A percentile compares a stretch with the other conserved stretches of the same genome.
Conservation (phyloP, 2,113 vertebrate genomes). For the Chionodraco myersi region DNA sequence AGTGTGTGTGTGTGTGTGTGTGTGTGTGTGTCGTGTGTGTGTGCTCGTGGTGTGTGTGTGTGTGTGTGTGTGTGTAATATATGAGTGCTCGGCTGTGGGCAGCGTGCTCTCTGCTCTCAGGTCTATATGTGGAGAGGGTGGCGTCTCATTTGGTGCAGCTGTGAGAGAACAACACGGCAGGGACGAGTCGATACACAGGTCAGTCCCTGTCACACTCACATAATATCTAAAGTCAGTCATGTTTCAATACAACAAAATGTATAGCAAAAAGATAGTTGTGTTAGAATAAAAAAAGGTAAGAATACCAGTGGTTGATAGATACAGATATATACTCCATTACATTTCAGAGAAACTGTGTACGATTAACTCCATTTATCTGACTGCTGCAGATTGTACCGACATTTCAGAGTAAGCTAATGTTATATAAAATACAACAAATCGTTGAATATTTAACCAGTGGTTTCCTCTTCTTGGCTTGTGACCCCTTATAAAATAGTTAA, state of each 20-base stretch:
- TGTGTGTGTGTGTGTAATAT: not conserved
- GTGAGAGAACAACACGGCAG: conserved; percentile 90
- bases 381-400: no score
- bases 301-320: no score
- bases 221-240: not conserved
- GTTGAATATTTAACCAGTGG: no score
- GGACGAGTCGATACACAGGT: conserved; percentile 91
- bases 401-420: no score
- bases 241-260: not conserved
- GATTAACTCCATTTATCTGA: no score
- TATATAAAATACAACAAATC: no score
- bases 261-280: no score
- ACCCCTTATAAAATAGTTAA: not conserved
- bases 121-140: conserved; percentile 82
- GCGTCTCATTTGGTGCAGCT: conserved; percentile 80
- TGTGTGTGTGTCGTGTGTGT: not conserved
- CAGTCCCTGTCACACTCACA: not conserved
- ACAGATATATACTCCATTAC: no score
- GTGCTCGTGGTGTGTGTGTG: conserved; percentile 16
- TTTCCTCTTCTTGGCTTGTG: no score
- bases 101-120: conserved; percentile 82
- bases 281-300: no score
- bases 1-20: not conserved
- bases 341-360: no score
- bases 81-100: conserved; percentile 69